Base-by-base conservation (phyloP, 2,797 vertebrate species). In the Girardinus metallicus region DNA sequence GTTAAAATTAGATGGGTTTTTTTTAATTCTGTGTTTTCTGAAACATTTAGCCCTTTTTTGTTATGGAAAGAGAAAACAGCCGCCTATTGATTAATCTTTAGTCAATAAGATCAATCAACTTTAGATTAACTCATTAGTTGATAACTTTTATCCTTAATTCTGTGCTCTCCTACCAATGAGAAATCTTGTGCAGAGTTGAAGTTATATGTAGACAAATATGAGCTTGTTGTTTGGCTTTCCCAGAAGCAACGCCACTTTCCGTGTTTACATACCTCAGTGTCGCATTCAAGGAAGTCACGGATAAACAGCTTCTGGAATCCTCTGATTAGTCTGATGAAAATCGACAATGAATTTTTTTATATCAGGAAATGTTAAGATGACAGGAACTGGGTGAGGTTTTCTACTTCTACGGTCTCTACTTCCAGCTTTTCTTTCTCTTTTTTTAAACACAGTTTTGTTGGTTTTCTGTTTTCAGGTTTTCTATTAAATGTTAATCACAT, bases 261-360 rank as follows among this genome's bases (percentile, higher is more conserved):
- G 18, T 76, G 80, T 76, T 81, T 51, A 43, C 70, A 36, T 79
- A 79, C n/a, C 60, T 76, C 57, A 76, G 66, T 16, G 34, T 39
- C 8, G 0, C 46, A 13, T 47, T 57, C 57, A 64, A 78, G 76
- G 46, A 84, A 57, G 44, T 74, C 66, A 36, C 34, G 51, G 26
- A 43, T 49, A 4, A 75, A 73, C 21, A 23, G 5, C 29, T 78
- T 8, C 43, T 68, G 31, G 5, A 70, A 80, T n/a, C 16, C 21
- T 23, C 72, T 51, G 29, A 55, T 55, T 55, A 49, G 15, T 57
- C 34, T 43, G 26, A 41, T 21, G 16, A 21, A 12, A 62, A 49
- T 73, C 72, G 13, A 34, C 16, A 15, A 21, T 10, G 2, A 26
- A 26, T 15, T 3, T 4, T 10, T 31, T 10, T 18, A 44, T 21